Percentiles rank a stretch among this genome's conserved stretches.
Evolutionary conservation across 2,797 vertebrate species (phyloP).

Genomic region (Cynodonichthys magdalenae): DNA sequence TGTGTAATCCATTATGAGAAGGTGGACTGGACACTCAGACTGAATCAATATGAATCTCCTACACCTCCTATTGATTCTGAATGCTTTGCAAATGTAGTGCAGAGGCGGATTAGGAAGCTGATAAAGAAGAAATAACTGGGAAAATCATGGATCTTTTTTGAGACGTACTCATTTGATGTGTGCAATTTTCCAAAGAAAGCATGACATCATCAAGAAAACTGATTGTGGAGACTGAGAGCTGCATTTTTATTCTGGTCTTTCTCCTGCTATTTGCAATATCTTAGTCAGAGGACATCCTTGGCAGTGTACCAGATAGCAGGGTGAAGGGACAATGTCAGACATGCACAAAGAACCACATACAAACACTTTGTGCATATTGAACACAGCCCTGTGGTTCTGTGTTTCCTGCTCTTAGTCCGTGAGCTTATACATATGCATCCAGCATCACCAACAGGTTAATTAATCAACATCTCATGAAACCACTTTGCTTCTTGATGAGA

Average conservation of each 20-base stretch:
- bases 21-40: constrained; percentile 51
- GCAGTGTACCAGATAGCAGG: constrained; percentile 28
- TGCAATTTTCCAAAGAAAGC: constrained; percentile 16
- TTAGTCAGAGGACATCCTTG: constrained; percentile 19
- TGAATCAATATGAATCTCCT: constrained; percentile 63
- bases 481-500: constrained; percentile 26
- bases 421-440: constrained; percentile 32
- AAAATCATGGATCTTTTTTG: constrained; percentile 32
- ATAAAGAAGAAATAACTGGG: constrained; percentile 47
- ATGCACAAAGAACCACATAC: constrained; percentile 15
- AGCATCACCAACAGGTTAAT: constrained; percentile 49
- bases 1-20: constrained; percentile 67
- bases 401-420: constrained; percentile 12
- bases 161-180: not conserved
- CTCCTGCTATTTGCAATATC: constrained; percentile 16
- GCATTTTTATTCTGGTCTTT: constrained; percentile 11
- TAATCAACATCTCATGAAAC: constrained; percentile 45
- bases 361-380: constrained; percentile 16
- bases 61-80: constrained; percentile 67
- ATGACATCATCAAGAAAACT: constrained; percentile 27
- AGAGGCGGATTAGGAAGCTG: constrained; percentile 45
- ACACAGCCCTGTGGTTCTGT: constrained; percentile 5
- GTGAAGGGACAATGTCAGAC: constrained; percentile 31
- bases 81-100: constrained; percentile 35
- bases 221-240: constrained; percentile 23